Evolutionary conservation across 35 echinoderm and acorn worm species (phyloP), one percentile per base, ranked within the genome.

Genomic region (Apostichopus californicus): DNA sequence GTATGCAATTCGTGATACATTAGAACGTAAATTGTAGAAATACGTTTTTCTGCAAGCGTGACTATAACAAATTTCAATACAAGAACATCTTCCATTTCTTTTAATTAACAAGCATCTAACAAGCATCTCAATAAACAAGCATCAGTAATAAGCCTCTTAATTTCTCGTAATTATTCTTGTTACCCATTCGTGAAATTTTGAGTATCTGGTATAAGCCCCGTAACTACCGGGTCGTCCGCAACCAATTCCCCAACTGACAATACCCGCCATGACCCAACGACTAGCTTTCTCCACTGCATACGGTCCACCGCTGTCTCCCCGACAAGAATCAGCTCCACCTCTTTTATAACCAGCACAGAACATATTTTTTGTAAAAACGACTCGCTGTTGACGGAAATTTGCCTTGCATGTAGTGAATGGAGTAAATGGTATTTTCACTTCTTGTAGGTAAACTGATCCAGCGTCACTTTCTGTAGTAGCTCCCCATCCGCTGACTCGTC

Each of bases 221-320:
- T 98, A 94, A 28, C 95, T 93, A 2, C 79, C 88, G 13, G 66
- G 23, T 60, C 75, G 71, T 4, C 22, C 96, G 89, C 96, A 98
- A 3, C 96, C 94, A 54, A 94, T 92, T 9, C 96, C 96, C 96
- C 96, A 98, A 58, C 96, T 98, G 5, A 98, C 92, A 52, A 98
- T 90, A 3, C 96, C 96, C 1, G 95, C n/a, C 75, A 80, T 8
- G 23, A 80, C 53, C 92, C 92, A 93, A 5, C 83, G 68, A 1
- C 60, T 56, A 26, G 53, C 56, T 34, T 54, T 24, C 25, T 75
- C 56, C 2, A 21, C 6, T 4, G 86, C 66, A 20, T 64, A 88
- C n/a, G 92, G 92, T 1, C 92, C 92, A 54, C 92, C 92, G 61
- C 85, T 89, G 54, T 93, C 92, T 11, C 92, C 92, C 8, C 83